Percentiles rank a stretch among this genome's conserved stretches.
These are phyloP conservation scores for Cyrtonyx montezumae DNA, from an alignment of 2,113 vertebrate genomes.

Conservation along the genomic window DNA sequence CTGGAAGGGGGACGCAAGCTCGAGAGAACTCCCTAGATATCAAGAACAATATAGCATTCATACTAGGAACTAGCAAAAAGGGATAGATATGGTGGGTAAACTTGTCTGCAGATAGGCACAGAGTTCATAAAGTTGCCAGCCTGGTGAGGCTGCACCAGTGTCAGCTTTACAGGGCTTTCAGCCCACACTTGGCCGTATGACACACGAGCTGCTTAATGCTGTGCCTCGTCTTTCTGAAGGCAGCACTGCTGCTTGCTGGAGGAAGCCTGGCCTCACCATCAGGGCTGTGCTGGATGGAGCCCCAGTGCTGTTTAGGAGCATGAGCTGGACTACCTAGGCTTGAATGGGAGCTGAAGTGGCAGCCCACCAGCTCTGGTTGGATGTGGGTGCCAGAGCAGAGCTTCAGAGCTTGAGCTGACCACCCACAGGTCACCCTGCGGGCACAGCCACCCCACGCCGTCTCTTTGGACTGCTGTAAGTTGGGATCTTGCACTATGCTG, in stretches of 20 bases:
- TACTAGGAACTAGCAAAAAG: accelerated
- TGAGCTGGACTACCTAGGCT: not conserved
- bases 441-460: not conserved
- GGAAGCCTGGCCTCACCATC: not conserved
- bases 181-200: not conserved
- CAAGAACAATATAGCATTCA: accelerated
- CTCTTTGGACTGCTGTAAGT: not conserved
- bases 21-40: accelerated
- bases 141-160: not conserved
- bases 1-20: not conserved
- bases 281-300: not conserved
- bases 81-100: not conserved
- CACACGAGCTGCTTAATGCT: not conserved
- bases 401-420: not conserved
- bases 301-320: not conserved
- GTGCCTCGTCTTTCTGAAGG: not conserved
- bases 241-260: not conserved
- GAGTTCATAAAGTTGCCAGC: accelerated
- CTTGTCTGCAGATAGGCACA: not conserved
- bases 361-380: not conserved
- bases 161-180: not conserved
- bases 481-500: not conserved
- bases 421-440: not conserved
- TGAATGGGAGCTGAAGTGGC: not conserved
- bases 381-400: not conserved